These are phyloP conservation scores for Graptemys geographica DNA, from an alignment of 2,797 vertebrate genomes.

Conservation along the genomic window DNA sequence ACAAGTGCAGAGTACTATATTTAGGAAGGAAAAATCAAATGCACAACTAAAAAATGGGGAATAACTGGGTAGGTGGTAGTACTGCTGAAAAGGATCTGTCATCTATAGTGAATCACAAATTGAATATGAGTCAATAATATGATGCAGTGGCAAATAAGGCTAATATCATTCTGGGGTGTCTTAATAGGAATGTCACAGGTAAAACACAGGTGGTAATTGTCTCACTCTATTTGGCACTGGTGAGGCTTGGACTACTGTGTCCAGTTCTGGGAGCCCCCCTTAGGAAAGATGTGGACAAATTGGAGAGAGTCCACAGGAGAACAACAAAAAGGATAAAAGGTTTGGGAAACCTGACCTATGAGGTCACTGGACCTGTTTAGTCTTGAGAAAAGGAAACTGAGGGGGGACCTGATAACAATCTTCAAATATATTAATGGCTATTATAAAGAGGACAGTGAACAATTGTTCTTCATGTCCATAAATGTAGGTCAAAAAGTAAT, in stretches of 20 bases:
- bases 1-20: background rate
- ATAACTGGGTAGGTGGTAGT: background rate
- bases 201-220: background rate
- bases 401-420: too few species aligned
- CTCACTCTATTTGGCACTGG: background rate
- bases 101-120: background rate
- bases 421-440: too few species aligned
- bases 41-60: background rate
- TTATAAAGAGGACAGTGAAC: too few species aligned
- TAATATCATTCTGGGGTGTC: background rate
- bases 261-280: background rate
- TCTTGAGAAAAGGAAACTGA: background rate
- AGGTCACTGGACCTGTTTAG: background rate
- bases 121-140: background rate
- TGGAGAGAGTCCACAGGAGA: too few species aligned
- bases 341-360: background rate
- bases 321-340: background rate
- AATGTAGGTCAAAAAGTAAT: too few species aligned
- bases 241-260: background rate
- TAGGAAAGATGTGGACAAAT: background rate
- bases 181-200: background rate
- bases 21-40: background rate
- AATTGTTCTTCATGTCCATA: too few species aligned
- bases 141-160: background rate
- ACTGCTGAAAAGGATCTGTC: background rate